Conservation (phyloP, 2,888 invertebrate genomes). For the Trichacis sp. region DNA sequence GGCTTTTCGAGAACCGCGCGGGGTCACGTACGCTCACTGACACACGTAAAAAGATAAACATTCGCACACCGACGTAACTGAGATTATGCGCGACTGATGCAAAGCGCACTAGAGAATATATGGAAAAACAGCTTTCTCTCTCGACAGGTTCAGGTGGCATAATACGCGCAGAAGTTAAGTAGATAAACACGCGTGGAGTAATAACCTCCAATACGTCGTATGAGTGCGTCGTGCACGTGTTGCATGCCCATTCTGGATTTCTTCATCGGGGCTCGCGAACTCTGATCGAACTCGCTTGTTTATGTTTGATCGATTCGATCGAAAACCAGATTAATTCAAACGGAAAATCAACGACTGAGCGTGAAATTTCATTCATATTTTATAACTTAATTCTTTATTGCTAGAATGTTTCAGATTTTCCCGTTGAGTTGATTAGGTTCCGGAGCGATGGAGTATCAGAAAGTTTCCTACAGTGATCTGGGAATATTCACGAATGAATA, state of each 20-base stretch:
- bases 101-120: conserved; percentile 59
- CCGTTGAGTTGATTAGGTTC: too few species aligned
- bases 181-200: conserved; percentile 63
- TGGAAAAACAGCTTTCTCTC: conserved; percentile 68
- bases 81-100: conserved; percentile 39
- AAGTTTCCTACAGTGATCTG: too few species aligned
- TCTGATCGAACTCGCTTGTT: conserved; percentile 7
- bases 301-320: conserved; percentile 19
- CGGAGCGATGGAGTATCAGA: too few species aligned
- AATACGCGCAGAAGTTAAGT: conserved; percentile 60
- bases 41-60: conserved; percentile 17
- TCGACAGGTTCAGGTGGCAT: conserved; percentile 60
- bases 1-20: neutral
- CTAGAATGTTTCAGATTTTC: too few species aligned
- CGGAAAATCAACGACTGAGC: too few species aligned
- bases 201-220: conserved; percentile 49
- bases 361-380: too few species aligned
- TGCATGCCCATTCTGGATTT: conserved; percentile 15
- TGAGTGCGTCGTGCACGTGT: conserved; percentile 44
- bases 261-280: conserved; percentile 3
- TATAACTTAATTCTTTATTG: too few species aligned
- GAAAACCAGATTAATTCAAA: too few species aligned
- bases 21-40: neutral
- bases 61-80: conserved; percentile 24
- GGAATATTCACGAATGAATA: too few species aligned